Conservation (phyloP, 2,888 invertebrate species). For the Brenthis hecate region DNA sequence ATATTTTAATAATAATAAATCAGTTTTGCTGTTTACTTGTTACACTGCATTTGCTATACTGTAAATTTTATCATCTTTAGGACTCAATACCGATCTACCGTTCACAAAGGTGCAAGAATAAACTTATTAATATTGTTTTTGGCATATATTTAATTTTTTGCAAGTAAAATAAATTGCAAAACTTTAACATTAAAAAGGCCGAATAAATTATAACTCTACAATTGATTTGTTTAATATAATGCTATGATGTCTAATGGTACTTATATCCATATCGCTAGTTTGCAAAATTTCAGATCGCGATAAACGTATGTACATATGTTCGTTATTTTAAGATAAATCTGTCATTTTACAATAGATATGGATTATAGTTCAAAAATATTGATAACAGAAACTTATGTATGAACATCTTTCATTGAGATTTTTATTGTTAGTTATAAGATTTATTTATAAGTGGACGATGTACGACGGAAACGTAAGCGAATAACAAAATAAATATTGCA, state of each 20-base stretch:
- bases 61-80: too few species aligned
- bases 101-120: background rate
- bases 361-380: background rate
- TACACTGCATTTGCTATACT: too few species aligned
- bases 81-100: too few species aligned
- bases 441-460: conserved; percentile 12
- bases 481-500: conserved; percentile 21
- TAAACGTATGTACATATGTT: background rate
- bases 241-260: background rate
- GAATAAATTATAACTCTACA: too few species aligned
- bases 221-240: background rate
- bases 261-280: background rate
- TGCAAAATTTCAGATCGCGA: background rate
- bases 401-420: background rate
- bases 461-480: conserved; percentile 3
- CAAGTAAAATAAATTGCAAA: background rate
- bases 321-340: too few species aligned
- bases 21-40: too few species aligned
- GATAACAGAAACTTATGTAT: background rate
- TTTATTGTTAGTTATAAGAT: background rate
- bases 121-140: background rate
- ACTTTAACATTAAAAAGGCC: background rate
- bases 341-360: background rate
- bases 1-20: too few species aligned
- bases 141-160: background rate